Base-by-base conservation (phyloP, 2,113 vertebrate genomes). In the Hemiscyllium ocellatum region DNA sequence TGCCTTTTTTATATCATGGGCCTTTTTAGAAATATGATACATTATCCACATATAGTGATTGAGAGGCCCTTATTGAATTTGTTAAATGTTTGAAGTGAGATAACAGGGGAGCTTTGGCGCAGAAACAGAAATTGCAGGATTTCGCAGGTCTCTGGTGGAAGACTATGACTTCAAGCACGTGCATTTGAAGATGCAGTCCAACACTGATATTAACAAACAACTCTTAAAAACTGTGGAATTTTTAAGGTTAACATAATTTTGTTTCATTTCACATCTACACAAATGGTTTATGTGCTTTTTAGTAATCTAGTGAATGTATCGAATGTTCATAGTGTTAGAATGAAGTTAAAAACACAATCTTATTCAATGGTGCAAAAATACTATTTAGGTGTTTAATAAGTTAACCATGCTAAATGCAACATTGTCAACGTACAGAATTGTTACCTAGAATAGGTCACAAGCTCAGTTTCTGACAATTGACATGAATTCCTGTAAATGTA, bases 371-470 rank as follows among this genome's bases (percentile, higher is more conserved):
- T 33, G 26, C 50, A 90, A 61, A 90, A 90, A 90, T 65, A 90
- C 26, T 1, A 89, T 13, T 52, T 26, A 89, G 86, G 24, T 89
- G 86, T 26, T 89, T 52, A 86, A 89, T 87, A 29, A 4, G 29
- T 56, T 33, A 90, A 29, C 29, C 3, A 33, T 19, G 87, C 87
- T 90, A 65, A 33, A 65, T 2, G 50, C 86, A 89, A 89, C 47
- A 29, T 33, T 65, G 87, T 61, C 87, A 90, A 65, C 52, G 33
- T 90, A 33, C 26, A 65, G 52, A 29, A 65, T 61, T 90, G 26
- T 90, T 90, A 90, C n/a, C 87, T 65, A 65, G 87, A 90, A 90
- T 90, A 33, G 50, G 13, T 61, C 52, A 61, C 87, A 90, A 47
- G 87, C 5, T 90, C 87, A 90, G 52, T 90, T 12, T 4, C 52